Conservation (phyloP, 2,113 vertebrate genomes). For the Larimichthys polyactis region DNA sequence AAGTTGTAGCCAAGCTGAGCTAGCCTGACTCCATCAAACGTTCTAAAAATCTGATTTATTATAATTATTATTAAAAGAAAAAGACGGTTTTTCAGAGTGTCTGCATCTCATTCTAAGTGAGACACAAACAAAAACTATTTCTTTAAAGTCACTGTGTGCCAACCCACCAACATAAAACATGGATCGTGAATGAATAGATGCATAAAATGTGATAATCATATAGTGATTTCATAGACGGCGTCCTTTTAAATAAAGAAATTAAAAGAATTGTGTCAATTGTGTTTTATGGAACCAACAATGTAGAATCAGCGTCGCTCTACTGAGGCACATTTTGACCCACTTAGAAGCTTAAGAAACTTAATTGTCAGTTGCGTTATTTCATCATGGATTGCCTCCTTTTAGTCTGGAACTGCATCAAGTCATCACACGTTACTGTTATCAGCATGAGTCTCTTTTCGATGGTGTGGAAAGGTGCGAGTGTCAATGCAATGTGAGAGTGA, state of each 20-base stretch:
- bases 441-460: neutral
- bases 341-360: conserved; percentile 4
- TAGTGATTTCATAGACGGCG: neutral
- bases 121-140: neutral
- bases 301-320: neutral
- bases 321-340: neutral
- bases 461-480: conserved; percentile 12
- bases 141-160: neutral
- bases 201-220: neutral
- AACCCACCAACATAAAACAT: neutral
- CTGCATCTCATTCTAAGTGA: neutral
- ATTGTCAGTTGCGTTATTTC: neutral
- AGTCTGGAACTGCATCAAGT: conserved; percentile 8
- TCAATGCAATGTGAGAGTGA: neutral
- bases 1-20: too few relatives aligned
- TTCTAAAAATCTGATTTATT: too few relatives aligned
- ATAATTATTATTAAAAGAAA: too few relatives aligned
- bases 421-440: neutral
- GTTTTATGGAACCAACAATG: neutral
- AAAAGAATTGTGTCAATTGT: neutral
- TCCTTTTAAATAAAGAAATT: neutral
- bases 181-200: neutral
- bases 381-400: conserved; percentile 16
- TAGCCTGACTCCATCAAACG: too few relatives aligned
- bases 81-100: neutral